These are phyloP conservation scores for Drosophila burlai DNA, from an alignment of 1,140 invertebrate species.

Conservation along the genomic window DNA sequence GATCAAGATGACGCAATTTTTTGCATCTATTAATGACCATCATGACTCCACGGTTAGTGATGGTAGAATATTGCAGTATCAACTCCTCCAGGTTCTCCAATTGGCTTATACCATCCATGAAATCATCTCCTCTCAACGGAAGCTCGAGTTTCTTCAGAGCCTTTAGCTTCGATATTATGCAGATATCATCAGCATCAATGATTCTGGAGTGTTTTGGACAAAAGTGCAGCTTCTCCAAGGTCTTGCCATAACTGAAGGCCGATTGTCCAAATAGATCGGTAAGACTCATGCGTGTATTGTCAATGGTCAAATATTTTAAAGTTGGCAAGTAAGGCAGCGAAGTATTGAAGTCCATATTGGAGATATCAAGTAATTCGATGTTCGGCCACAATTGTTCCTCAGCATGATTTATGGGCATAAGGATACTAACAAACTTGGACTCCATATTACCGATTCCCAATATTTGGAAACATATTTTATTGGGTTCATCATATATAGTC, in stretches of 20 bases:
- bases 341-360: neutral
- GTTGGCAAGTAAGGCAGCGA: conserved; percentile 5
- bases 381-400: conserved; percentile 1
- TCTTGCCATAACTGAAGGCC: neutral
- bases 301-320: conserved; percentile 1
- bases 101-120: neutral
- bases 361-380: neutral
- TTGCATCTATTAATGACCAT: neutral
- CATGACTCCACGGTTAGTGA: neutral
- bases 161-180: neutral
- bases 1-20: neutral
- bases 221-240: too few relatives aligned
- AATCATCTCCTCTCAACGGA: neutral
- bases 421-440: neutral
- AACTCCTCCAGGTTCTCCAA: neutral
- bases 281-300: neutral
- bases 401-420: neutral
- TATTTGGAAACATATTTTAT: too few relatives aligned
- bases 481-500: neutral
- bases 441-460: neutral
- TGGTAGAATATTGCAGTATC: neutral
- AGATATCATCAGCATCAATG: too few relatives aligned
- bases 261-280: neutral
- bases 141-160: neutral
- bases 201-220: too few relatives aligned